phyloP scores from a whole-genome alignment of 2,888 invertebrate species.

The Petrophora chlorosata region DNA sequence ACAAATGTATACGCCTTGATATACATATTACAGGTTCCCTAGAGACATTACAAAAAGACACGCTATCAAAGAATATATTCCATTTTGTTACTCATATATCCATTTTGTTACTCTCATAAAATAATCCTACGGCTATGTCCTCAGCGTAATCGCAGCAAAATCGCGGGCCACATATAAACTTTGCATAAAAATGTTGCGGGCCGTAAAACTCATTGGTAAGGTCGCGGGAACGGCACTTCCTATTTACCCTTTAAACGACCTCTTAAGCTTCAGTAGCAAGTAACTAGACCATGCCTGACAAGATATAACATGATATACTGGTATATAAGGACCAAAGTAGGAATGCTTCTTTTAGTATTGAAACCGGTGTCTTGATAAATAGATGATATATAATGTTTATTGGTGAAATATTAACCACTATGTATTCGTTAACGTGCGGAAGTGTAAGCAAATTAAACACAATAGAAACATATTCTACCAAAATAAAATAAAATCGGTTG shows the following conservation, averaged over 20 bases:
- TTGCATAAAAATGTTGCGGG: conserved; percentile 39
- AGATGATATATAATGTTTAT: no score
- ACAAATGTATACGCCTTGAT: conserved; percentile 3
- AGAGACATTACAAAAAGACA: conserved; percentile 12
- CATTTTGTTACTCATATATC: conserved; percentile 29
- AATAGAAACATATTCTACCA: no score
- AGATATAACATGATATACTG: no score
- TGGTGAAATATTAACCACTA: no score
- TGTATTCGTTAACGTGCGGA: no score
- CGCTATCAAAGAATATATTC: conserved; percentile 25
- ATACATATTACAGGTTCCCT: conserved; percentile 10
- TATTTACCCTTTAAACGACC: conserved; percentile 37
- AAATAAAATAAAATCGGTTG: no score
- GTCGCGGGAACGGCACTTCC: conserved; percentile 30
- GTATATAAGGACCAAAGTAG: no score
- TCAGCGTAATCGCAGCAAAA: conserved; percentile 19
- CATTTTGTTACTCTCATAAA: conserved; percentile 33
- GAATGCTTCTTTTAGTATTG: no score
- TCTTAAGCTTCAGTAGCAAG: no score
- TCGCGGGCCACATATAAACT: conserved; percentile 30
- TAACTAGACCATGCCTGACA: no score
- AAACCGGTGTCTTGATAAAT: no score
- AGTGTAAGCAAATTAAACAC: no score
- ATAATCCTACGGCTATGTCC: conserved; percentile 23
- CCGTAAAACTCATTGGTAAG: conserved; percentile 43